A percentile compares a stretch with the other conserved stretches of the same genome.
phyloP scores from a whole-genome alignment of 2,797 vertebrate species.

The Hyperoplus immaculatus region DNA sequence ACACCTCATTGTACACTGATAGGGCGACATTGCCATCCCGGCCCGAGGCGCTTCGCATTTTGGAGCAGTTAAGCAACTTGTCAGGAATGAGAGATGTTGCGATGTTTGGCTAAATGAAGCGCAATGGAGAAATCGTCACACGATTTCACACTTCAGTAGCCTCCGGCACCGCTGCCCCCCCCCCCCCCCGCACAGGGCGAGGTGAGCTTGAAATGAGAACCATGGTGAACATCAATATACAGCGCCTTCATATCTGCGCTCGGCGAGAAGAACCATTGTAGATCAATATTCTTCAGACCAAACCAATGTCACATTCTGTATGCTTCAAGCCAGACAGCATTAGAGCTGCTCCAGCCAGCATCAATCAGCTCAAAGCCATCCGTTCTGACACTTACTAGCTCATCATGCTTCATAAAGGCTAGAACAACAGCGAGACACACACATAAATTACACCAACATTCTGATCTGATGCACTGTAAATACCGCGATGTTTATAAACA shows the following conservation, averaged over 20 bases:
- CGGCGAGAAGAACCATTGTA: conserved; percentile 55
- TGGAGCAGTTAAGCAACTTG: conserved; percentile 86
- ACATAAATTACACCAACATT: conserved; percentile 18
- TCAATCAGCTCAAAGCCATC: conserved; percentile 65
- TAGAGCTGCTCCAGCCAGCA: conserved; percentile 62
- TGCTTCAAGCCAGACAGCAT: conserved; percentile 70
- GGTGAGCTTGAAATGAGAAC: conserved; percentile 78
- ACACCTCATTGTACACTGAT: conserved; percentile 68
- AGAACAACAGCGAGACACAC: conserved; percentile 45
- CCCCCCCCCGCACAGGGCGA: conserved; percentile 44
- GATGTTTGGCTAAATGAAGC: conserved; percentile 86
- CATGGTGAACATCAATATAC: conserved; percentile 78
- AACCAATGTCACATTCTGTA: conserved; percentile 77
- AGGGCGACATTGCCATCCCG: conserved; percentile 64
- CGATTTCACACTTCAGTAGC: conserved; percentile 83
- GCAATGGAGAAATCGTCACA: conserved; percentile 85
- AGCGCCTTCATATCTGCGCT: conserved; percentile 64
- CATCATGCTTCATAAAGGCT: conserved; percentile 69
- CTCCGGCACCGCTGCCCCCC: conserved; percentile 55
- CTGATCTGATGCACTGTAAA: conserved; percentile 32
- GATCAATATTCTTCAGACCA: conserved; percentile 77
- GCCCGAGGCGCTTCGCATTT: conserved; percentile 74
- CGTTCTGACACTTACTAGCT: conserved; percentile 55
- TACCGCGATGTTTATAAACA: neutral
- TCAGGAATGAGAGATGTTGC: conserved; percentile 88